Evolutionary conservation across 1,140 invertebrate species (phyloP), one percentile per base, ranked within the genome.

Genomic region (Tenebrio molitor): DNA sequence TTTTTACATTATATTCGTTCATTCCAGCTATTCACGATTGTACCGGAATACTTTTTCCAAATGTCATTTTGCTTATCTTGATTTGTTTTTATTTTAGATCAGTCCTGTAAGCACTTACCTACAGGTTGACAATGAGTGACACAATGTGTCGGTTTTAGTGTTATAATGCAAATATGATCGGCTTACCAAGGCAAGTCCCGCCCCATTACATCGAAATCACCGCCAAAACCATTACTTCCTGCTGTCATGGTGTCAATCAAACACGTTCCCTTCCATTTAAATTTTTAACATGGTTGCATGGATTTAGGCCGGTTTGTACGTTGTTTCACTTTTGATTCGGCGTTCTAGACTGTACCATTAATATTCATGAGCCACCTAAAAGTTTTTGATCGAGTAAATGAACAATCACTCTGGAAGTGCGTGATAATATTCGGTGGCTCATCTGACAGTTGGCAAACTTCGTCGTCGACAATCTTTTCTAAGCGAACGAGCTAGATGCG

Each of bases 211-310:
- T 58, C 7, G 19, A 15, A 58, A 58, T 14, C 23, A 33, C 12
- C 12, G 50, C 10, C 19, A 29, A 29, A 58, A 15, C 50, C 50
- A 25, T 19, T 50, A 29, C 50, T 58, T 58, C 17, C 19, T 58
- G 12, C 23, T 14, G 50, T 29, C 50, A 58, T 14, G 36, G 23
- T 29, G 50, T 58, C 50, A 58, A 58, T 58, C 50, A 58, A 2
- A 12, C 23, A 29, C 23, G n/a, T 29, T n/a, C 23, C 8, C 17
- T 23, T 15, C 23, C 21, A n/a, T 58, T 58, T 58, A 19, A 50
- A 50, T 50, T 58, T 58, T 58, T 58, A 58, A 29, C 23, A 58
- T 58, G 23, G 7, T 58, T 15, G 50, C 19, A 58, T 58, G 50
- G 50, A 58, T 58, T 58, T 58, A 29, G 21, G 10, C 23, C 23